A percentile compares a stretch with the other conserved stretches of the same genome.
These are phyloP conservation scores for Trachythela sp. DNA, from an alignment of 64 coral and sea anemone species.

Conservation along the genomic window DNA sequence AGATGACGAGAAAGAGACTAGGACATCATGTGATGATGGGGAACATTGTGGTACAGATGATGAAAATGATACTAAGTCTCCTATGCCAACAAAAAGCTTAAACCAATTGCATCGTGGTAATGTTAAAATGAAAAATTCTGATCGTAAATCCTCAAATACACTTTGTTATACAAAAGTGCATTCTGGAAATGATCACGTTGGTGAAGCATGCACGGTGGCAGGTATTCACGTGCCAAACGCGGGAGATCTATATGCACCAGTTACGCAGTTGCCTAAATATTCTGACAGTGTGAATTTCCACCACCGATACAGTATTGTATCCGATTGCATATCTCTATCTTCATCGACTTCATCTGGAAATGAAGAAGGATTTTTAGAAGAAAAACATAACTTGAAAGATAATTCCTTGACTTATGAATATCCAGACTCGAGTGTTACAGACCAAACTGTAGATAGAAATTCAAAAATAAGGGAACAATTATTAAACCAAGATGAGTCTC, in stretches of 20 bases:
- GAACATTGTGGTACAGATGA: slow-evolving; percentile 18
- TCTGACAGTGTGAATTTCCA: neutral
- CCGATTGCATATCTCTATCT: neutral
- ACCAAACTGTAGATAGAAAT: neutral
- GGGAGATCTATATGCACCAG: too few relatives aligned
- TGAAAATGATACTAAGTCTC: neutral
- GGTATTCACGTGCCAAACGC: too few relatives aligned
- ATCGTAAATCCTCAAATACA: too few relatives aligned
- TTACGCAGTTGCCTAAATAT: neutral
- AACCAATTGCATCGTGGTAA: too few relatives aligned
- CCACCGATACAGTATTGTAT: slow-evolving; percentile 12
- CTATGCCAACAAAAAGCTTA: neutral
- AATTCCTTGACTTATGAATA: neutral
- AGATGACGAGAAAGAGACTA: neutral
- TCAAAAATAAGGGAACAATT: neutral
- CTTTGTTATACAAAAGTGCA: too few relatives aligned
- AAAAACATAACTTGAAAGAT: neutral
- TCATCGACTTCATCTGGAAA: neutral
- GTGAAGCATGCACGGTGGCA: too few relatives aligned
- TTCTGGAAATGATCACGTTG: too few relatives aligned
- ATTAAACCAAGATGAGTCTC: neutral
- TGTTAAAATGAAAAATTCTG: too few relatives aligned
- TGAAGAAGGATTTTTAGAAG: neutral
- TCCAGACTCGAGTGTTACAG: neutral
- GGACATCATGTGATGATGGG: neutral